A percentile compares a stretch with the other conserved stretches of the same genome.
Conservation (phyloP, 2,888 invertebrate species). For the Cataglyphis cursor region DNA sequence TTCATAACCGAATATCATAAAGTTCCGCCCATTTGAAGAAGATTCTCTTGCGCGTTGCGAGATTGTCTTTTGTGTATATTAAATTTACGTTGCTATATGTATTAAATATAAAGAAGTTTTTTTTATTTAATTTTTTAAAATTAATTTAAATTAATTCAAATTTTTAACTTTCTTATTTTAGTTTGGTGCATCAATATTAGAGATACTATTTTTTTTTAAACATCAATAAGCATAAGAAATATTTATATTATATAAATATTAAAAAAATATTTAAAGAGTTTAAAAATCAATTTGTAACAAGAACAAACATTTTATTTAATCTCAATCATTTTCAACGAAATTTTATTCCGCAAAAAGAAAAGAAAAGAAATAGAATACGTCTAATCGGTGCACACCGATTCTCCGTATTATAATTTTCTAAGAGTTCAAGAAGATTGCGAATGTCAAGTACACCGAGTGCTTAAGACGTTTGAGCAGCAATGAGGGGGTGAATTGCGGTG, state of each 20-base stretch:
- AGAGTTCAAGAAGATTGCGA: constrained; percentile 83
- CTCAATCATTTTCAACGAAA: not conserved
- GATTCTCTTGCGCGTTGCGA: not conserved
- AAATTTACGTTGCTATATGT: not conserved
- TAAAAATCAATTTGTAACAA: not conserved
- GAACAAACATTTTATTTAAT: not conserved
- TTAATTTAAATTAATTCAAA: not conserved
- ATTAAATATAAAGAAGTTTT: not conserved
- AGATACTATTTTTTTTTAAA: not conserved
- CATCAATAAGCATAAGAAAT: not conserved
- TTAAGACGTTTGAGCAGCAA: constrained; percentile 68
- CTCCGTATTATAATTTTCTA: constrained; percentile 84
- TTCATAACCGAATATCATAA: constrained; percentile 77
- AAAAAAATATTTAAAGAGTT: not conserved
- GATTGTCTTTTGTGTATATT: not conserved
- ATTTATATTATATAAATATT: not conserved
- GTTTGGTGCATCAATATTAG: not conserved
- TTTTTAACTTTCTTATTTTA: constrained; percentile 1
- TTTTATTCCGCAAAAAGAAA: constrained; percentile 10
- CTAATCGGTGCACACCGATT: constrained; percentile 35
- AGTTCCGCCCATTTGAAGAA: constrained; percentile 56
- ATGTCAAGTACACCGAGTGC: constrained; percentile 83
- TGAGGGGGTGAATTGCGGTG: constrained; percentile 80
- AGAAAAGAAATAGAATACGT: not conserved
- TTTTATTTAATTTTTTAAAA: not conserved